Evolutionary conservation across 2,113 vertebrate species (phyloP).

Genomic region (Oncorhynchus kisutch): DNA sequence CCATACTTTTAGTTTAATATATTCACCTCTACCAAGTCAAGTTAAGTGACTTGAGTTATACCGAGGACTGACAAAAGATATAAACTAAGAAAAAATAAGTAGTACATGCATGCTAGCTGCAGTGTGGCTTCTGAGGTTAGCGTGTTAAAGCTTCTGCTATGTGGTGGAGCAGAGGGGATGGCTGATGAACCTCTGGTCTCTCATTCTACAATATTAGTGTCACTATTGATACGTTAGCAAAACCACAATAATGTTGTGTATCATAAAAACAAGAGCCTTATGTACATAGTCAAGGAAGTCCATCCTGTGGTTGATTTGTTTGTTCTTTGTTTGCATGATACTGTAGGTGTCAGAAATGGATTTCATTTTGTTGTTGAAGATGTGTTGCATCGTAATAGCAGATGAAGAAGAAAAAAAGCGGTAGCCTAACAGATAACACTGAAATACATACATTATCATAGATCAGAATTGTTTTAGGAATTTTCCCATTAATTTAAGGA

Average conservation of each 20-base stretch:
- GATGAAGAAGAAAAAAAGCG: too few species aligned
- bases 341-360: too few species aligned
- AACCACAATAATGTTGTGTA: too few species aligned
- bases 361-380: too few species aligned
- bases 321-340: too few species aligned
- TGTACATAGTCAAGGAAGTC: too few species aligned
- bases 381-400: too few species aligned
- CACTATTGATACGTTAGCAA: too few species aligned
- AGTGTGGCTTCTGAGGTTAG: slow-evolving; percentile 53
- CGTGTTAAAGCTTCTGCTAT: slow-evolving; percentile 24
- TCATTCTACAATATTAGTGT: neutral
- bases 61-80: neutral
- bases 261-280: too few species aligned
- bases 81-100: neutral
- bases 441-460: neutral
- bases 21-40: neutral
- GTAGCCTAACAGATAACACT: too few species aligned
- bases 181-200: slow-evolving; percentile 39
- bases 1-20: neutral
- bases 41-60: neutral
- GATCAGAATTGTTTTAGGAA: neutral
- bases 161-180: slow-evolving; percentile 50
- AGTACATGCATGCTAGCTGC: slow-evolving; percentile 11
- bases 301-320: too few species aligned
- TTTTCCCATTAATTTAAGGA: slow-evolving; percentile 28